Base-by-base conservation (phyloP, 2,113 vertebrate species). In the Corythornis madagascariensis region DNA sequence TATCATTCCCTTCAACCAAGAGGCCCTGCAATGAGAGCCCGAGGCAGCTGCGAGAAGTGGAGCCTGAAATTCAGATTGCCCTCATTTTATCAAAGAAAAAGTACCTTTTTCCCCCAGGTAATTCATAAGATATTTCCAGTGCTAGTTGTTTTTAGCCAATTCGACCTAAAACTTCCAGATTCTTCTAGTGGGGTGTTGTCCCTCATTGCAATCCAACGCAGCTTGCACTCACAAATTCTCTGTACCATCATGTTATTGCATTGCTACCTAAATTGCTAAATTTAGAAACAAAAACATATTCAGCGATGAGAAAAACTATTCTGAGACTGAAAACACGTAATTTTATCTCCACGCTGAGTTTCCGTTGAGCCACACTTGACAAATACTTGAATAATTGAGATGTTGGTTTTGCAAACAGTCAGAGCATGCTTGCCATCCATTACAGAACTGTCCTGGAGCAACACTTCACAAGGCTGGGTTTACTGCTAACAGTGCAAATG, bases 31-130 rank as follows among this genome's bases (percentile, higher is more conserved):
- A 90, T 45, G 85, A 81, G 86, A 88, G 82, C 94, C 90, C 47
- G 69, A 90, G 94, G 86, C 90, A 84, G 59, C 38, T 92, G 59
- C 33, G 74, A 78, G 83, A 96, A 96, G 74, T 52, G 25, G 81
- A 94, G 93, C 75, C 90, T 96, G 81, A 96, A 96, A 96, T 96
- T 95, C 94, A 94, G 79, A 88, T 96, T 88, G 73, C 15, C 53
- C 56, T 91, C 42, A 40, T 95, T 95, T 94, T 84, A 71, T 89
- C 83, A 72, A 85, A 95, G 61, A 10, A 89, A 71, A 93, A 90
- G 61, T 76, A 66, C 38, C 45, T 77, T 66, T 86, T 60, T 3
- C 67, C 73, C 14, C 14, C 38, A 86, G 75, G 72, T 89, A 95
- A 71, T 94, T 92, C 5, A 10, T 75, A 72, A 64, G 35, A 16